Base-by-base conservation (phyloP, 2,888 invertebrate species). In the Orthosia gothica region DNA sequence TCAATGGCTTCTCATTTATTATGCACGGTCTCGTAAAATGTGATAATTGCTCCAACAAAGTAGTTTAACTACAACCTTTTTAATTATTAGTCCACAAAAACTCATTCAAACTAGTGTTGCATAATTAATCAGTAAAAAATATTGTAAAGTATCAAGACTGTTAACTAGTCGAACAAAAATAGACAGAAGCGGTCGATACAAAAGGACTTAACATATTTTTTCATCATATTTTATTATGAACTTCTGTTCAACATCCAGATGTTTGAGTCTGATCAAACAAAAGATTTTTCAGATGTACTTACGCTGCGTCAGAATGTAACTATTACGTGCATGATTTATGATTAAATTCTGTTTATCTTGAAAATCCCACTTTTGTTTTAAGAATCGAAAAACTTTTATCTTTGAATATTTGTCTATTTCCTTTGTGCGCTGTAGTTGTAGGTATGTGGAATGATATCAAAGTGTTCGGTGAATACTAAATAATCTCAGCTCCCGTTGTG, bases 191-290 rank as follows among this genome's bases (percentile, higher is more conserved):
- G 93, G 94, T 93, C 94, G 94, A 95, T 96, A 96, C 96, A 96
- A 96, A 95, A 95, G 95, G 96, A 96, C 95, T 96, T 96, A 95
- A 93, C 94, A 93, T 94, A 95, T 95, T 96, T 96, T 95, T 96
- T 96, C 94, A 93, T 95, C 93, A 95, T 96, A 95, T 95, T 95
- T 96, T 96, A 96, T 96, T 96, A 96, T 96, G 96, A 96, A 96
- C 95, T 96, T 95, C 96, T 96, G 96, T 94, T 95, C 94, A 94
- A 92, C 94, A 94, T 96, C 96, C 96, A 96, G 96, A 96, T 96
- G 96, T 95, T 94, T 93, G 90, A 93, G 91, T 93, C 91, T 94
- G 95, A 95, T 96, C 96, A 96, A 96, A 96, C 96, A 96, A 95
- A 95, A 95, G 95, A 95, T 94, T 94, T 94, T 95, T 95, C 94